Base-by-base conservation (phyloP, 2,797 vertebrate genomes). In the Spinibarbus caldwelli region DNA sequence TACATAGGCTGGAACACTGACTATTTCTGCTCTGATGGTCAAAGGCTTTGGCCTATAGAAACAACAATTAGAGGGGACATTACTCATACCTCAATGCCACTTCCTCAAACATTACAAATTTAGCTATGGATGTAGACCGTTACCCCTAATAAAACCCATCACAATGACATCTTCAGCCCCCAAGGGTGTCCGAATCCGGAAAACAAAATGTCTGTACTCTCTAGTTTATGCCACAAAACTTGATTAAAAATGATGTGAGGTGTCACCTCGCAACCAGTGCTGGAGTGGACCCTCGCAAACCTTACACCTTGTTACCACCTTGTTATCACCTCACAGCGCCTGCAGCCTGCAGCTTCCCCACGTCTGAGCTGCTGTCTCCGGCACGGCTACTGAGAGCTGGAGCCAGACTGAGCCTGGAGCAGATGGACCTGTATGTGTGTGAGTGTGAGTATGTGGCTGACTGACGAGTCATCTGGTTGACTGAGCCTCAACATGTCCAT, bases 391-490 rank as follows among this genome's bases (percentile, higher is more conserved):
- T 54, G 57, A 85, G 80, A 41, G 36, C 70, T 49, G 66, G 43
- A 76, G 66, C 91, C 92, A 94, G 93, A 94, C 47, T 45, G 41
- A 64, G 78, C 78, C 77, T 72, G 79, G 70, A 88, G 86, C 87
- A 87, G 85, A 88, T 88, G 86, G 86, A 59, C 26, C 71, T 12
- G 78, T 76, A 23, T 78, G 49, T 26, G 36, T 26, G 68, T 54
- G 52, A 57, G 62, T 45, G 41, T 45, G 77, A 52, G 47, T 70
- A 34, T 57, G 64, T 23, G 47, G 91, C 90, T 41, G 88, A 85
- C 88, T 90, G 90, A 89, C 89, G 92, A 93, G 93, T 94, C 92
- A 94, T 93, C 94, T 94, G 95, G 93, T 93, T 95, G 93, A 93
- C 92, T 95, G 94, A 93, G 88, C 93, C 90, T 88, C 94, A 95